Base-by-base conservation (phyloP, 2,797 vertebrate species). In the Heliangelus exortis region DNA sequence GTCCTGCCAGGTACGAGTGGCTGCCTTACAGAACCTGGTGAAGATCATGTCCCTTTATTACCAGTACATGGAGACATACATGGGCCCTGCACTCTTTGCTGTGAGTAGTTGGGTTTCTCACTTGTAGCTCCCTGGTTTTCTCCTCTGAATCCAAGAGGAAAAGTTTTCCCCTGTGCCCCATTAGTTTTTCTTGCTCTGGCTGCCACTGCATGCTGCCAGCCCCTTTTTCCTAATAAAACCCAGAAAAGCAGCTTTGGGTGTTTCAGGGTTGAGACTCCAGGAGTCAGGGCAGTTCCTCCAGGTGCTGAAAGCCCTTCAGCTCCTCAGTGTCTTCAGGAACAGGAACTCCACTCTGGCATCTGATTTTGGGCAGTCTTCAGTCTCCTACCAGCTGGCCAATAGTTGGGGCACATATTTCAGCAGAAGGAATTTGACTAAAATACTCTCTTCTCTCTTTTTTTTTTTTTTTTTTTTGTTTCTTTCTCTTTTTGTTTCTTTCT, bases 41-140 rank as follows among this genome's bases (percentile, higher is more conserved):
- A 99, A 99, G 98, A 99, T 99, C 84, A 99, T 99, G 99, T 99
- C 99, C 59, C 98, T 99, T 81, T 99, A 99, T 93, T 99, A 99
- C 48, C 99, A 99, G 90, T 99, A 99, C 78, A 99, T 99, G 99
- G 99, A 99, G 98, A 99, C 99, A 0, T 99, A 99, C 93, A 99
- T 99, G 99, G 99, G 99, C 5, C 99, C 99, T 3, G 99, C 99
- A 15, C 98, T 99, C 69, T 99, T 99, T 22, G 99, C 99, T 83
- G 99, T 99, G 93, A 99, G 99, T 98, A 94, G 80, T 89, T 2
- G 0, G 8, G 2, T 17, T 80, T 26, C 41, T 68, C 13, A 1
- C 6, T 1, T 3, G 0, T 1, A 2, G 3, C 15, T 39, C 5
- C 6, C 19, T 17, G 12, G 28, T 11, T 34, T 71, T 28, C 39